Conservation (phyloP, 2,797 vertebrate species). For the Antennarius maculatus region DNA sequence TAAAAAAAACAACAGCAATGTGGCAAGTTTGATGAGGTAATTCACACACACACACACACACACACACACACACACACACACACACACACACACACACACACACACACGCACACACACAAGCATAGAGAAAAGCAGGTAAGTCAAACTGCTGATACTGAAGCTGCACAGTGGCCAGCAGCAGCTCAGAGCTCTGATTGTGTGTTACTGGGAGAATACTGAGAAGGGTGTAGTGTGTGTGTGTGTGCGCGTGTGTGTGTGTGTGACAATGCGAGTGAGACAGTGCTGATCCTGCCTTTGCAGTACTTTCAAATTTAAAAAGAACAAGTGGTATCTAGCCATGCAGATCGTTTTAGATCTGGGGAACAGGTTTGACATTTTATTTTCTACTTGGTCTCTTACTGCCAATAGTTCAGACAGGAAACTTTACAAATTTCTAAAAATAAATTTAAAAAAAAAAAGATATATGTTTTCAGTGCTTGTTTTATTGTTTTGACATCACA, state of each 20-base stretch:
- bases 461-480: too few species aligned
- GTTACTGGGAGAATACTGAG: slow-evolving; percentile 1
- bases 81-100: background rate
- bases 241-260: too few species aligned
- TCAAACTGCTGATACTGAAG: slow-evolving; percentile 12
- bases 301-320: background rate
- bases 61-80: background rate
- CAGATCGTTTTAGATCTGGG: too few species aligned
- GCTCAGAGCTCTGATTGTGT: slow-evolving; percentile 9
- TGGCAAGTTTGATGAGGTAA: slow-evolving; percentile 29
- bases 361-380: too few species aligned
- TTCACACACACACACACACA: background rate
- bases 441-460: too few species aligned
- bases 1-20: background rate
- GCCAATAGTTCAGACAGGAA: too few species aligned
- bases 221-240: background rate
- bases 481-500: too few species aligned
- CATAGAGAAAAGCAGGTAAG: slow-evolving; percentile 19
- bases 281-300: background rate
- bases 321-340: background rate
- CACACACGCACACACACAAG: slow-evolving; percentile 9
- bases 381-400: too few species aligned
- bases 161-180: slow-evolving; percentile 23
- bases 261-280: too few species aligned
- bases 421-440: too few species aligned